Evolutionary conservation across 2,888 invertebrate genomes (phyloP).

Genomic region (Euplexia lucipara): DNA sequence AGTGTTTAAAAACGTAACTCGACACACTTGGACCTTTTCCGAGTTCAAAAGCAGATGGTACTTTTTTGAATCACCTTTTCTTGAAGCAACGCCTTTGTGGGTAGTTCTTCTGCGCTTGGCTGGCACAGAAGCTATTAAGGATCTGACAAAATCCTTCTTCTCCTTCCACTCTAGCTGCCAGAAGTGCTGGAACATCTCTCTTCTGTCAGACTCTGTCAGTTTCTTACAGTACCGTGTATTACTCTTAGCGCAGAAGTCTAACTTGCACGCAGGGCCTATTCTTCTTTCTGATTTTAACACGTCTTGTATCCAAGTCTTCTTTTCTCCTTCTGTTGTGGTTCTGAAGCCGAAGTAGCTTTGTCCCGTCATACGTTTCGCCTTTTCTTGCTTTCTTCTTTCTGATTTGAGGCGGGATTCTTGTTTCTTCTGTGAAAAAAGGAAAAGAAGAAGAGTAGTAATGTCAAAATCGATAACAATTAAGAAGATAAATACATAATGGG

Average conservation of each 20-base stretch:
- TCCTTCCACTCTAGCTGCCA: slow-evolving; percentile 80
- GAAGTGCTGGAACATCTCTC: slow-evolving; percentile 74
- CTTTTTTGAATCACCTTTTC: slow-evolving; percentile 77
- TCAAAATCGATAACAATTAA: too few relatives aligned
- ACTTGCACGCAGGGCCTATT: slow-evolving; percentile 74
- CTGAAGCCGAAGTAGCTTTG: slow-evolving; percentile 81
- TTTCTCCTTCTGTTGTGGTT: slow-evolving; percentile 57
- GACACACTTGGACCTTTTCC: slow-evolving; percentile 72
- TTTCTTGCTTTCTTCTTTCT: slow-evolving; percentile 74
- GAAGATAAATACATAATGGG: not conserved
- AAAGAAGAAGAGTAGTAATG: not conserved
- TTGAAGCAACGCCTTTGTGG: slow-evolving; percentile 69
- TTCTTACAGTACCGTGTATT: slow-evolving; percentile 65
- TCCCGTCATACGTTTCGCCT: slow-evolving; percentile 80
- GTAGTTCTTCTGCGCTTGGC: slow-evolving; percentile 72
- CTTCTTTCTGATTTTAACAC: slow-evolving; percentile 77
- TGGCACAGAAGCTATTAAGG: slow-evolving; percentile 73
- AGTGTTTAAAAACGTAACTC: slow-evolving; percentile 79
- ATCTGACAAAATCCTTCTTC: slow-evolving; percentile 74
- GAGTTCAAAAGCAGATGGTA: slow-evolving; percentile 72
- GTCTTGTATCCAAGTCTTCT: slow-evolving; percentile 77
- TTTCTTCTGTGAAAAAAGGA: slow-evolving; percentile 63
- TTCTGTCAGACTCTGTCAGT: slow-evolving; percentile 69
- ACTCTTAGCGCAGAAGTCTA: slow-evolving; percentile 72
- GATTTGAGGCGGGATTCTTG: slow-evolving; percentile 70